phyloP scores from a whole-genome alignment of 2,888 invertebrate genomes.

The Hypsopygia costalis region DNA sequence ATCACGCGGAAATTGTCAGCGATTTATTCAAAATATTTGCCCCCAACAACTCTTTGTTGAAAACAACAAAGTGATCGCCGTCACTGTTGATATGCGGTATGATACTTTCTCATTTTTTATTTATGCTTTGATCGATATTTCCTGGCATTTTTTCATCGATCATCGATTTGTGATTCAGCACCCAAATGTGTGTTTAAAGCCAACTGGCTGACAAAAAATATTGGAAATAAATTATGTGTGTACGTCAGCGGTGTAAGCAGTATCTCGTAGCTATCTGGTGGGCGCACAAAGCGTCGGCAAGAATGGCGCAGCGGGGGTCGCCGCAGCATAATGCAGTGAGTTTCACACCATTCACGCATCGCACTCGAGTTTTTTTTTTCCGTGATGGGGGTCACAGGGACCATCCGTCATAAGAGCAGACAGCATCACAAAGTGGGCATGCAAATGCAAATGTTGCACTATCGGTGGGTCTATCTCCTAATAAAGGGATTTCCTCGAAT shows the following conservation, averaged over 20 bases:
- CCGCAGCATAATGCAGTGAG: conserved; percentile 49
- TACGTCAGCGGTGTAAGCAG: conserved; percentile 43
- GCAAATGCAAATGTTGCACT: conserved; percentile 39
- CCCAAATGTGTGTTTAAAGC: conserved; percentile 35
- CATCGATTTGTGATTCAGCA: conserved; percentile 38
- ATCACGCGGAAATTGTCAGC: conserved; percentile 47
- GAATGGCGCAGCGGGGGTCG: conserved; percentile 63
- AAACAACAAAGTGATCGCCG: conserved; percentile 10
- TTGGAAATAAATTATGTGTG: conserved; percentile 56
- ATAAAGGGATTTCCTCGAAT: conserved; percentile 19
- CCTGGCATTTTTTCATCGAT: conserved; percentile 40
- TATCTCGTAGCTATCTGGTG: conserved; percentile 35
- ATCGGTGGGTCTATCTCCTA: conserved; percentile 14
- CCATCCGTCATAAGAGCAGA: conserved; percentile 46
- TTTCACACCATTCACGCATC: conserved; percentile 63
- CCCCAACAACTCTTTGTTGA: conserved; percentile 29
- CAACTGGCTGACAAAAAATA: conserved; percentile 51
- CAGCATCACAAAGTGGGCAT: conserved; percentile 24
- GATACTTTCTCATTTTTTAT: conserved; percentile 34
- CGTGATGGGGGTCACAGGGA: conserved; percentile 51
- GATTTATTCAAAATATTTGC: conserved; percentile 58
- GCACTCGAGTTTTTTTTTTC: conserved; percentile 51
- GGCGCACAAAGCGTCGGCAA: conserved; percentile 47
- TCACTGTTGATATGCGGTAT: conserved; percentile 13
- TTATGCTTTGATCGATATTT: conserved; percentile 29